Conservation (phyloP, 2,888 invertebrate genomes). For the Cephus pulcher region DNA sequence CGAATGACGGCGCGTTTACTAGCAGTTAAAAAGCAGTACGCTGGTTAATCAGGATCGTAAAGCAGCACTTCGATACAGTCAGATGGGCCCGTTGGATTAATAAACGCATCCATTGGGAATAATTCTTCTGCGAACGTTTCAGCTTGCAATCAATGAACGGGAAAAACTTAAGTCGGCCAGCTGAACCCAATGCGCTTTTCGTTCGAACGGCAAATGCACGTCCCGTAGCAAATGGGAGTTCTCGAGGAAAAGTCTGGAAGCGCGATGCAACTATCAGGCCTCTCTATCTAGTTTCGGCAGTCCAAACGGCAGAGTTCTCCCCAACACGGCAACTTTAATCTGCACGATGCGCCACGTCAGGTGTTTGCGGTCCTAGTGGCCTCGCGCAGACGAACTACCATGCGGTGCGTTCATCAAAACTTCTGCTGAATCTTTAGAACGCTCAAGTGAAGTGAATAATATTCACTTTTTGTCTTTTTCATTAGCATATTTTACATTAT, state of each 20-base stretch:
- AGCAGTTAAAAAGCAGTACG: conserved; percentile 35
- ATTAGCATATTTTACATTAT: no score
- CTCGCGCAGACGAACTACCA: conserved; percentile 43
- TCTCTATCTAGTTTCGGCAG: conserved; percentile 7
- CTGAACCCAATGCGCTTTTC: no score
- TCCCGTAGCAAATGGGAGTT: no score
- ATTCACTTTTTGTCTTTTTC: conserved; percentile 12
- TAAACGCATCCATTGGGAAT: not conserved
- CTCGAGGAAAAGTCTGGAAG: no score
- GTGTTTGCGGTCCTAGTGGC: conserved; percentile 50
- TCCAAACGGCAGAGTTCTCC: conserved; percentile 52
- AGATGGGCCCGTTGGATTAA: not conserved
- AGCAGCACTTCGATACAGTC: conserved; percentile 1
- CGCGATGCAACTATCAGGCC: no score
- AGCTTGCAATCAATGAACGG: no score
- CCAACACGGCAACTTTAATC: conserved; percentile 48
- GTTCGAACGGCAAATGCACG: no score
- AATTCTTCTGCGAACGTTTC: no score
- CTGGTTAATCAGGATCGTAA: conserved; percentile 37
- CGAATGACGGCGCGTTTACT: not conserved
- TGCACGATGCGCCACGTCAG: conserved; percentile 54
- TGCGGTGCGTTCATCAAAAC: no score
- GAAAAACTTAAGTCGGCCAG: no score
- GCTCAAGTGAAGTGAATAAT: no score
- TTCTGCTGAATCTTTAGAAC: no score